Percentiles rank a stretch among this genome's conserved stretches.
These are phyloP conservation scores for Pararge aegeria DNA, from an alignment of 1,140 invertebrate genomes.

Conservation along the genomic window DNA sequence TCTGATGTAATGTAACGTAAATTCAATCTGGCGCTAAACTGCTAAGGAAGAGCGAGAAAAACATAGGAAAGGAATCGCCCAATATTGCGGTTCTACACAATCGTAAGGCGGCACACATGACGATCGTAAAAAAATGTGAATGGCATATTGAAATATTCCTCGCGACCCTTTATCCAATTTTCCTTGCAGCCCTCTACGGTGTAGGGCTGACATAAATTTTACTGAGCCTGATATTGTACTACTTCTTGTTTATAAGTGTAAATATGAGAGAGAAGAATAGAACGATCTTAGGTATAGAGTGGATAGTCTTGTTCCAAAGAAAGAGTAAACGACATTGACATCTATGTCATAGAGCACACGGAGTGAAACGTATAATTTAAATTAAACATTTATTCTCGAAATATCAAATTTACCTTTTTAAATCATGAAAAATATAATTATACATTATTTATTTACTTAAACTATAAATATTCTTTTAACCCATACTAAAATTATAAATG, in stretches of 20 bases:
- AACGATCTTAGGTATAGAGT: no score
- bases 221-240: conserved; percentile 43
- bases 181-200: conserved; percentile 40
- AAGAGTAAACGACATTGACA: no score
- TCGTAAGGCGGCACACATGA: conserved; percentile 58
- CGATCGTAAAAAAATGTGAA: conserved; percentile 70
- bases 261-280: neutral
- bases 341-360: no score
- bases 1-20: conserved; percentile 13
- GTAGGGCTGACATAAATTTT: conserved; percentile 54
- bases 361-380: no score
- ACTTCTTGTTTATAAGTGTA: conserved; percentile 25
- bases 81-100: conserved; percentile 58
- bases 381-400: no score
- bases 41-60: conserved; percentile 29
- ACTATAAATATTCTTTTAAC: no score
- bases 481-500: no score
- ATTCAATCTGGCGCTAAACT: conserved; percentile 35
- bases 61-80: conserved; percentile 35
- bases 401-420: no score
- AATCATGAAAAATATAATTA: no score
- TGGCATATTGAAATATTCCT: conserved; percentile 72
- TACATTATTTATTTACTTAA: no score
- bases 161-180: conserved; percentile 59
- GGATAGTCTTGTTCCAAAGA: no score